Conservation (phyloP, 2,797 vertebrate species). For the Gallirallus australis region DNA sequence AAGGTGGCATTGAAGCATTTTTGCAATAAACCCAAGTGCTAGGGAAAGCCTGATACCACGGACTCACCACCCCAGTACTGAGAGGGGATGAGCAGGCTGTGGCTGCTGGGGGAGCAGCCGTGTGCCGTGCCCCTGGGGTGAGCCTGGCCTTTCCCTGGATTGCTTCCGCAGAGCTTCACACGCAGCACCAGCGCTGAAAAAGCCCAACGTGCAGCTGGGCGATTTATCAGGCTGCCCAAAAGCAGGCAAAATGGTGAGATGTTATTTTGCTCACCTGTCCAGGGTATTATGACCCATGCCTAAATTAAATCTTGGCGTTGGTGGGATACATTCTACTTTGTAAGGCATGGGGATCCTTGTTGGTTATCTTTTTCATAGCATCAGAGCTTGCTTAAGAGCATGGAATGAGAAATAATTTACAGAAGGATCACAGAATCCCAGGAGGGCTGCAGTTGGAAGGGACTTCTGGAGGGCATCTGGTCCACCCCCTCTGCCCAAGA, state of each 20-base stretch:
- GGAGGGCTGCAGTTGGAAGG: background rate
- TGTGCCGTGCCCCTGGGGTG: background rate
- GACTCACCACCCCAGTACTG: background rate
- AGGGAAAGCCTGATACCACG: background rate
- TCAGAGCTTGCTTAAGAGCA: background rate
- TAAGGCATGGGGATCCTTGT: background rate
- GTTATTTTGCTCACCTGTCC: background rate
- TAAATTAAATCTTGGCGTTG: background rate
- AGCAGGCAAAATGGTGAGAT: background rate
- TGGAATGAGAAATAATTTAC: background rate
- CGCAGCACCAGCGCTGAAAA: background rate
- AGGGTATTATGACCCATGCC: accelerated
- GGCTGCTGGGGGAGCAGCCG: background rate
- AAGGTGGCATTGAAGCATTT: background rate
- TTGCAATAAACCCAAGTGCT: background rate
- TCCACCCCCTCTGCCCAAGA: background rate
- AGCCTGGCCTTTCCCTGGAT: background rate
- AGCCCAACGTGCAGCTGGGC: background rate
- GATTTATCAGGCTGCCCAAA: background rate
- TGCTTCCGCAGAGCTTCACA: background rate
- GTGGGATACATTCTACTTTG: background rate
- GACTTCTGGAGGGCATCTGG: background rate
- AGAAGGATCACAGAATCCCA: background rate
- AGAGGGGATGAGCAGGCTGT: background rate
- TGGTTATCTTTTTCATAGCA: background rate